Base-by-base conservation (phyloP, 1,140 invertebrate genomes). In the Saccostrea glomerata region DNA sequence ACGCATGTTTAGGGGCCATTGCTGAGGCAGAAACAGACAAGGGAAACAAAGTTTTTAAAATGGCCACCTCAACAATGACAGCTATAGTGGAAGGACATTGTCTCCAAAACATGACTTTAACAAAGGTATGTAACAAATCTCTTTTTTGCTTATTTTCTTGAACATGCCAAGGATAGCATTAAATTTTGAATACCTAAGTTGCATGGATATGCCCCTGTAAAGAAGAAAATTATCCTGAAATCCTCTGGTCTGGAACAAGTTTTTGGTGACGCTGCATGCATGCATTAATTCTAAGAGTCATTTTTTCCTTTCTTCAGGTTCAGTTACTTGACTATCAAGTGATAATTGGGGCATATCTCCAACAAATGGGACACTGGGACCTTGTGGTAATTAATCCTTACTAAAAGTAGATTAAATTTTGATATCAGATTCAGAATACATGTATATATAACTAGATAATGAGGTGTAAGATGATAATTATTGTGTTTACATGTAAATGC, bases 21-120 rank as follows among this genome's bases (percentile, higher is more conserved):
- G 40, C 23, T 13, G 36, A 84, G 55, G 83, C 83, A 55, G 40
- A 84, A 58, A 25, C 23, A 56, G 83, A 84, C 83, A 84, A 84
- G 23, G 83, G 83, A 54, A 84, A 54, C 23, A 84, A 84, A 55
- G 54, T 84, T 12, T 84, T 55, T 36, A 36, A 84, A 25, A 84
- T 84, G 15, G n/a, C 25, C 23, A 25, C 83, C n/a, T 13, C 47
- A 84, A 56, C 55, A 84, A 84, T 84, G 83, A 84, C 83, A 54
- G 17, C 40, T 54, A 84, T 84, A 23, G 20, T 54, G 23, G 55
- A 84, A 20, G 83, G 83, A 56, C 40, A 84, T 84, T 84, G 40
- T 23, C 23, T 56, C n/a, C 23, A 54, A 54, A 84, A 84, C 13
- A 54, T 55, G 83, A 54, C 17, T 58, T 56, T 60, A 84, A 82